Percentiles rank a stretch among this genome's conserved stretches.
phyloP scores from a whole-genome alignment of 2,113 vertebrate species.

The Phylloscopus whistleri region DNA sequence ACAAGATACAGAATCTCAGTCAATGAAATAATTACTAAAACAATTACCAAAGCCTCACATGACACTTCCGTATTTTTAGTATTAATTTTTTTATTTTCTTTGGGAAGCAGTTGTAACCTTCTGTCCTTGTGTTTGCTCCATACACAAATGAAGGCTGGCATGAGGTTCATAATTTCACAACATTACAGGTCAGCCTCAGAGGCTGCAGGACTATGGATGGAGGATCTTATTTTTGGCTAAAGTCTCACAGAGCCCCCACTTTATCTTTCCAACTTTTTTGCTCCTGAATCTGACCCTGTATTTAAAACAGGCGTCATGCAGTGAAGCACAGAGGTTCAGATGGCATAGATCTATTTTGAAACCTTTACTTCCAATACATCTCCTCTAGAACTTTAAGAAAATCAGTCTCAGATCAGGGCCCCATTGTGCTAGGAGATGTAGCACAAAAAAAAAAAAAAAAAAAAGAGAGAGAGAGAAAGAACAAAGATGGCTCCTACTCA shows the following conservation, averaged over 20 bases:
- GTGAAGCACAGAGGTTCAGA: neutral
- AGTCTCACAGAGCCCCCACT: neutral
- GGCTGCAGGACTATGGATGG: neutral
- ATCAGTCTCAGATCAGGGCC: neutral
- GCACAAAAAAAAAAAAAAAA: neutral
- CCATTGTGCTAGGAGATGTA: neutral
- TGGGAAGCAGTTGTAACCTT: neutral
- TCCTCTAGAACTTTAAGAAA: constrained; percentile 25
- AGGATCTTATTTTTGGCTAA: neutral
- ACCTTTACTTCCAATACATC: neutral
- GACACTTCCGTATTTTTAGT: neutral
- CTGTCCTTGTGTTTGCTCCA: neutral
- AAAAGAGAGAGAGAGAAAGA: neutral
- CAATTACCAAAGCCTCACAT: neutral
- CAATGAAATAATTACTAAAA: neutral
- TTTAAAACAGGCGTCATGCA: neutral
- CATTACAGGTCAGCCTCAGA: neutral
- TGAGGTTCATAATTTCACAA: neutral
- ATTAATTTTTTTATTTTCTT: neutral
- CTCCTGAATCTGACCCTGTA: neutral
- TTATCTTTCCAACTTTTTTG: neutral
- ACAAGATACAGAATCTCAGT: neutral
- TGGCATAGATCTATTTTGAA: constrained; percentile 34
- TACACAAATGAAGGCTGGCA: neutral
- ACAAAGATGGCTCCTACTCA: neutral